These are phyloP conservation scores for Campylomormyrus numenius DNA, from an alignment of 2,113 vertebrate genomes.

Conservation along the genomic window DNA sequence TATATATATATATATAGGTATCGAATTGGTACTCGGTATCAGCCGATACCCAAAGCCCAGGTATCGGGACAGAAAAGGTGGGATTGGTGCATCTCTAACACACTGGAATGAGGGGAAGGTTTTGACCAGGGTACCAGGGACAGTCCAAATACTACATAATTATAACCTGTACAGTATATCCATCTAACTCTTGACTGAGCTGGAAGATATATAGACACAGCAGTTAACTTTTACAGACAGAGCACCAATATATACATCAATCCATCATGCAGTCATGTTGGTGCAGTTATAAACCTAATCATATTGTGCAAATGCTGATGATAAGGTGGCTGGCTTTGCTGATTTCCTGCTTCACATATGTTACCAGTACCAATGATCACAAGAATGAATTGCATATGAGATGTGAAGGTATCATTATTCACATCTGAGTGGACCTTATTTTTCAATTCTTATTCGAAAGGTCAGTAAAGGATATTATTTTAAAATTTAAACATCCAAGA, in stretches of 20 bases:
- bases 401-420: background rate
- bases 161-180: background rate
- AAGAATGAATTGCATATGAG: background rate
- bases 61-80: too few relatives aligned
- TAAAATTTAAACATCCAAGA: background rate
- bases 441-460: background rate
- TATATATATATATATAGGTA: too few relatives aligned
- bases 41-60: too few relatives aligned
- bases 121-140: background rate
- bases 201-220: background rate
- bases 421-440: background rate
- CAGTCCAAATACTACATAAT: background rate
- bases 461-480: background rate
- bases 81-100: background rate
- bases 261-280: background rate
- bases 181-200: background rate
- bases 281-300: background rate
- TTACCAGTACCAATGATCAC: background rate
- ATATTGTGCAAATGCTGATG: background rate
- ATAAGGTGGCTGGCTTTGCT: background rate
- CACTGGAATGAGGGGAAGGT: background rate
- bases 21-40: too few relatives aligned
- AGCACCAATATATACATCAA: background rate
- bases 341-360: background rate
- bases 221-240: background rate